Percentiles rank a stretch among this genome's conserved stretches.
These are phyloP conservation scores for Sarcophaga carnaria DNA, from an alignment of 2,888 invertebrate species.

Conservation along the genomic window DNA sequence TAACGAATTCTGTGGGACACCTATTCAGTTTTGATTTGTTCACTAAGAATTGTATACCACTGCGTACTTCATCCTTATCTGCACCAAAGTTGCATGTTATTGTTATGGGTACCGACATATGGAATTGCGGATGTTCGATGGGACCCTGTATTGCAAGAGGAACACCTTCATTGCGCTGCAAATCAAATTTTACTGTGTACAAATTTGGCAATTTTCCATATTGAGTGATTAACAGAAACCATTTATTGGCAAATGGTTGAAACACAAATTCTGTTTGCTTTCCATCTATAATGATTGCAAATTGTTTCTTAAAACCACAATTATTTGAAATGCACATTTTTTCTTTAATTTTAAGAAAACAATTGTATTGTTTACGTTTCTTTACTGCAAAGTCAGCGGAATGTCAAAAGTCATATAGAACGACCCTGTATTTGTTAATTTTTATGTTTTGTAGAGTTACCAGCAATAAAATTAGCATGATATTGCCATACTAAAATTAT, in stretches of 20 bases:
- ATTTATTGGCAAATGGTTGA: constrained; percentile 78
- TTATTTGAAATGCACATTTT: constrained; percentile 60
- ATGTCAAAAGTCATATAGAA: neutral
- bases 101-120: constrained; percentile 76
- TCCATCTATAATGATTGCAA: constrained; percentile 74
- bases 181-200: constrained; percentile 77
- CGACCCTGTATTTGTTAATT: constrained; percentile 6
- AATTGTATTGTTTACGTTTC: constrained; percentile 30
- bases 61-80: constrained; percentile 77
- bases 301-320: constrained; percentile 76
- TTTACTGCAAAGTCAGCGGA: constrained; percentile 35
- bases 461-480: neutral
- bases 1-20: constrained; percentile 76
- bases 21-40: constrained; percentile 76
- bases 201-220: constrained; percentile 77
- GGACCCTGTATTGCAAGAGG: constrained; percentile 70
- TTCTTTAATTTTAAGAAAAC: neutral
- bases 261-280: constrained; percentile 77
- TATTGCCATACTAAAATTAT: neutral
- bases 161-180: constrained; percentile 71
- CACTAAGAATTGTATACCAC: constrained; percentile 78
- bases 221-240: constrained; percentile 79
- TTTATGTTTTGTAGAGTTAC: neutral
- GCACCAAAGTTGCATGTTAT: constrained; percentile 77
- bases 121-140: constrained; percentile 72